phyloP scores from a whole-genome alignment of 2,797 vertebrate species.

The Florisuga fusca region DNA sequence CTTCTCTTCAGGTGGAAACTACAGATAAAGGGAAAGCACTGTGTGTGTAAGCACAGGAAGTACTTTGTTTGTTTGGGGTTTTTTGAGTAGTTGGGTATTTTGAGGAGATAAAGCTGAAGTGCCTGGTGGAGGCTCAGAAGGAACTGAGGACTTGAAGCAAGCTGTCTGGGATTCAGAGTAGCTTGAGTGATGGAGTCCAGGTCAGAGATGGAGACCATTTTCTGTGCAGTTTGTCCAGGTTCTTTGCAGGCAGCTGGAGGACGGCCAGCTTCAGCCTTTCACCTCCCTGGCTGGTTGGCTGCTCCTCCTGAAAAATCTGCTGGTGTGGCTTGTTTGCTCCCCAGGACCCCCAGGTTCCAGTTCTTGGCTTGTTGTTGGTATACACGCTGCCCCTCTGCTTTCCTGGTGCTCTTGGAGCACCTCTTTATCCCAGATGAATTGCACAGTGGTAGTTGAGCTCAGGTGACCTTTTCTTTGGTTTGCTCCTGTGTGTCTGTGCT shows the following conservation, averaged over 20 bases:
- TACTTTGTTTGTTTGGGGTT: fast-evolving
- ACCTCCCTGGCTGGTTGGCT: neutral
- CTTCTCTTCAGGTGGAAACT: neutral
- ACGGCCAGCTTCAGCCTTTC: neutral
- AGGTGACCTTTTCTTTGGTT: neutral
- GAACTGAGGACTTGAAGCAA: neutral
- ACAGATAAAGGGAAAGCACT: fast-evolving
- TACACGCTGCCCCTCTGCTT: neutral
- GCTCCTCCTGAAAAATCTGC: neutral
- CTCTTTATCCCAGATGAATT: neutral
- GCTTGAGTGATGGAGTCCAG: neutral
- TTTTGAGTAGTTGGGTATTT: neutral
- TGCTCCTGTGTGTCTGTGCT: neutral
- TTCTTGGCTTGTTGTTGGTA: fast-evolving
- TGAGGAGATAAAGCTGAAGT: neutral
- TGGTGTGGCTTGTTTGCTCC: neutral
- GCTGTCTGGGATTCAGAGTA: neutral
- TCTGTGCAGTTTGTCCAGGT: neutral
- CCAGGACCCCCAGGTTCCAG: neutral
- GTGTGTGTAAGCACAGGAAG: fast-evolving
- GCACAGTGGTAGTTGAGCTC: neutral
- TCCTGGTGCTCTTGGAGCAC: neutral
- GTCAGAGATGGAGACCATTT: neutral
- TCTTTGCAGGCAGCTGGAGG: neutral
- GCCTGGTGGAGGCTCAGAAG: neutral